phyloP scores from a whole-genome alignment of 2,797 vertebrate species.

The Vultur gryphus region DNA sequence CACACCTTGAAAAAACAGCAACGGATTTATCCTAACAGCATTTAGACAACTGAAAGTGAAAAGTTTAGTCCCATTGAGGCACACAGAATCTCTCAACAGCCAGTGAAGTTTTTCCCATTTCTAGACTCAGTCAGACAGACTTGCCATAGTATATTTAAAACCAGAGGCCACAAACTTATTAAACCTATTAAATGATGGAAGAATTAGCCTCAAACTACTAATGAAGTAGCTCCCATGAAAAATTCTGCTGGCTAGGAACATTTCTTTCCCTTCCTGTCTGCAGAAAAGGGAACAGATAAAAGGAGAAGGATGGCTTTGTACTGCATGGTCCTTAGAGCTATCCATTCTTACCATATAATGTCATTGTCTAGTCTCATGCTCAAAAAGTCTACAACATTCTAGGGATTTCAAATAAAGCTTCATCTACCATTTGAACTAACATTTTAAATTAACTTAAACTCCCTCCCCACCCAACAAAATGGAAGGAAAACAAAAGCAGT shows the following conservation, averaged over 20 bases:
- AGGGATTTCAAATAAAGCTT: background rate
- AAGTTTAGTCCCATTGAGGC: background rate
- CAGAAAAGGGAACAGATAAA: background rate
- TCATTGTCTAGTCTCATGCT: background rate
- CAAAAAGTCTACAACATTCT: rapidly evolving
- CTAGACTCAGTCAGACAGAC: background rate
- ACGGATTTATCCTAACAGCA: background rate
- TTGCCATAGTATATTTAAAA: background rate
- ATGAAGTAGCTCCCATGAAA: background rate
- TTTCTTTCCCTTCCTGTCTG: background rate
- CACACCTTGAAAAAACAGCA: background rate
- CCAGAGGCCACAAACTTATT: background rate
- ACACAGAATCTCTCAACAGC: background rate
- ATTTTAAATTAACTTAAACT: background rate
- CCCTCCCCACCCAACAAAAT: rapidly evolving
- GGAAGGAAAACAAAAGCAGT: background rate
- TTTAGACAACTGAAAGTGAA: background rate
- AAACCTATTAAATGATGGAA: background rate
- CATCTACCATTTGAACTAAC: background rate
- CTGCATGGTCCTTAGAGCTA: background rate
- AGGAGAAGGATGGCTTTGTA: background rate
- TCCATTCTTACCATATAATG: background rate
- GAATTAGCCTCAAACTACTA: background rate
- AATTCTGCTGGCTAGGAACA: background rate
- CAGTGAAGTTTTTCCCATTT: background rate